These are phyloP conservation scores for Myiagra hebetior DNA, from an alignment of 2,113 vertebrate species.

Conservation along the genomic window DNA sequence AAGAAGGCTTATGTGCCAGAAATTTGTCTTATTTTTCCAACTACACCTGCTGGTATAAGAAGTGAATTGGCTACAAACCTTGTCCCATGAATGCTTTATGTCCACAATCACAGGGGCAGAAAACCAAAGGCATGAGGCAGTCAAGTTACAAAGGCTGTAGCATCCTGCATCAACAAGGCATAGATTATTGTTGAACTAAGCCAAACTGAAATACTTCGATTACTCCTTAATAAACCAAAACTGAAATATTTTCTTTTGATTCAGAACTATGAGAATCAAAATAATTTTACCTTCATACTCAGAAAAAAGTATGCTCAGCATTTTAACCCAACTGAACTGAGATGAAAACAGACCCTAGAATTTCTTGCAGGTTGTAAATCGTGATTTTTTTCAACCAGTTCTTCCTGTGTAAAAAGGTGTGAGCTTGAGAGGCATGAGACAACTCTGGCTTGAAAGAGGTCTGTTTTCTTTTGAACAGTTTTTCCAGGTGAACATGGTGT, in stretches of 20 bases:
- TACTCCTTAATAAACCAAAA: background rate
- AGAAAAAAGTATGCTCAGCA: background rate
- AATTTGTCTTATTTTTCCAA: background rate
- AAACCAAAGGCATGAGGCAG: background rate
- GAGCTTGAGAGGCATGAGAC: background rate
- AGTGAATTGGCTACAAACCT: background rate
- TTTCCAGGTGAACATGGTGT: conserved; percentile 39
- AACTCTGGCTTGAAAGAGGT: background rate
- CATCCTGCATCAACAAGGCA: background rate
- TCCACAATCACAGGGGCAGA: background rate
- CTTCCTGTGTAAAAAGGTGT: background rate
- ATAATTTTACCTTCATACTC: background rate
- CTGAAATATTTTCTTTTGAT: background rate
- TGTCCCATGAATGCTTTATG: background rate
- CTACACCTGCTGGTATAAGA: background rate
- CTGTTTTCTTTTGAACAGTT: conserved; percentile 40
- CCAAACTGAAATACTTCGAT: background rate
- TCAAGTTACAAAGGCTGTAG: background rate
- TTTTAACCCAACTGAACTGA: background rate
- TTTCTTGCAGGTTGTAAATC: conserved; percentile 18
- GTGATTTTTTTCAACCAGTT: background rate
- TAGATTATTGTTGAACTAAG: background rate
- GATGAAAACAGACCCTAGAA: background rate
- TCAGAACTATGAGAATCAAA: background rate
- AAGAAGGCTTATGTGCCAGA: background rate